Evolutionary conservation across 2,888 invertebrate species (phyloP), one percentile per base, ranked within the genome.

Genomic region (Drosophila macrospina): DNA sequence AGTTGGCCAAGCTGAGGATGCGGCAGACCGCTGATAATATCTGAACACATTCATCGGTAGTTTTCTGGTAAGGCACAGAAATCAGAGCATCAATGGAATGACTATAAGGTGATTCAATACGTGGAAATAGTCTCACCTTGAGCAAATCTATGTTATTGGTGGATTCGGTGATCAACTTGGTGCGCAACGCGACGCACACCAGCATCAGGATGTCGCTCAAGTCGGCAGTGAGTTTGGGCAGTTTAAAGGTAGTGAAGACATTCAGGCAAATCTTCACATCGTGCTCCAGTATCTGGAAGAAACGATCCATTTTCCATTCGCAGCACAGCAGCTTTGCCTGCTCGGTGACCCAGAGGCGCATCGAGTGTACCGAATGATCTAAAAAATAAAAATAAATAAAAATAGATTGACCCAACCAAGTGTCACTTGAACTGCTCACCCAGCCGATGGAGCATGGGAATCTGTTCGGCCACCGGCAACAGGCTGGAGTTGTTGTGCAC

Each of bases 361-460:
- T 95, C 0, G 95, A 96, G 89, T 97, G 97, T 39, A 96, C 94
- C 0, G 96, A 95, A 88, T 96, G 96, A 93, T 96, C 96, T 95
- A 20, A 4, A 2, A 42, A 2, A 1, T 5, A 28, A 6, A 28
- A 28, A 28, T 1, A 28, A 28, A 5, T 7, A 28, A 28, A 5
- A 28, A 20, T n/a, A n/a, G n/a, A n/a, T n/a, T n/a, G n/a, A n/a
- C n/a, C n/a, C n/a, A n/a, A n/a, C n/a, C 20, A 20, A 20, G 20
- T 20, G 20, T 20, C 20, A 20, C 3, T 20, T 3, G 20, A 3
- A 20, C 20, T 20, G 6, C 68, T 66, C 69, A 91, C 92, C 92
- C 44, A 92, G 76, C 56, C 92, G 83, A 69, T 92, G 92, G 1
- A 92, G 78, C 39, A 96, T 95, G 1, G 96, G 95, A 89, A 97